Evolutionary conservation across 2,888 invertebrate species (phyloP).

Genomic region (Volucella bombylans): DNA sequence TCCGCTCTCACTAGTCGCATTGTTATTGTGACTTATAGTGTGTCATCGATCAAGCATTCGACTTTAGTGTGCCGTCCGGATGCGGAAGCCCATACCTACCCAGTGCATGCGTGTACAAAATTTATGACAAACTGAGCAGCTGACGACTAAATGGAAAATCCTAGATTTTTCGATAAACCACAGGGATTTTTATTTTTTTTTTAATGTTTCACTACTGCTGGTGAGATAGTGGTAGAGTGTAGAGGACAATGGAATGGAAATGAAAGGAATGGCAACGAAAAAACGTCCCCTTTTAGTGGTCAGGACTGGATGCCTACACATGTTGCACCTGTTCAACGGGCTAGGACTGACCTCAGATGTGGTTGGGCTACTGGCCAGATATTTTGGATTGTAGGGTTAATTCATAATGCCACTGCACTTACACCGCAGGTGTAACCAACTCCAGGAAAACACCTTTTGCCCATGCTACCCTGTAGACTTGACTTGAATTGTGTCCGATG

Average conservation of each 20-base stretch:
- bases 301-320: conserved; percentile 36
- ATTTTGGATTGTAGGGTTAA: conserved; percentile 57
- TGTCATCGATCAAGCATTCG: conserved; percentile 68
- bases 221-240: conserved; percentile 14
- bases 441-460: conserved; percentile 23
- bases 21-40: conserved; percentile 67
- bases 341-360: conserved; percentile 61
- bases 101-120: conserved; percentile 68
- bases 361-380: conserved; percentile 53
- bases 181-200: conserved; percentile 42
- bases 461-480: neutral
- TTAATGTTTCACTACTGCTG: neutral
- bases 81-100: conserved; percentile 28
- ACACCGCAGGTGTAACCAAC: conserved; percentile 58
- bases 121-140: conserved; percentile 67
- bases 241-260: conserved; percentile 8
- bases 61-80: conserved; percentile 38
- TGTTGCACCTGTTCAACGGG: conserved; percentile 60
- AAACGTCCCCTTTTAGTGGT: conserved; percentile 1
- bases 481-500: conserved; percentile 6
- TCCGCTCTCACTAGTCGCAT: conserved; percentile 1
- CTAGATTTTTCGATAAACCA: conserved; percentile 70
- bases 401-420: conserved; percentile 32
- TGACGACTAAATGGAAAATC: conserved; percentile 64
- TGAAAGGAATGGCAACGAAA: conserved; percentile 17